Percentiles rank a stretch among this genome's conserved stretches.
These are phyloP conservation scores for Cheilosia urbana DNA, from an alignment of 2,888 invertebrate species.

Conservation along the genomic window DNA sequence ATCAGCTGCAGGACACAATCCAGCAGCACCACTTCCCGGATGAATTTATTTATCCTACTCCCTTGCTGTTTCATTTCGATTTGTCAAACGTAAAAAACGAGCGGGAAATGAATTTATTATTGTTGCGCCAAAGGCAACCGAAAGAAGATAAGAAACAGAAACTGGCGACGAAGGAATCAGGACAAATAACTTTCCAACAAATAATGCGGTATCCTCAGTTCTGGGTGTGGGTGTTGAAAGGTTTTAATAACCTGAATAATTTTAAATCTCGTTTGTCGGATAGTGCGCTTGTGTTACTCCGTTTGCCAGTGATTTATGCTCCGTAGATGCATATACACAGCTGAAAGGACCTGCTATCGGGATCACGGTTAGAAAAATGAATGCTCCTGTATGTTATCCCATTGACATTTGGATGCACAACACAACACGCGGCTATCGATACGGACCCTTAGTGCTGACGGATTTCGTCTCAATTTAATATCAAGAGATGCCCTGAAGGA, in stretches of 20 bases:
- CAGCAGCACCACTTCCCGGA: slow-evolving; percentile 40
- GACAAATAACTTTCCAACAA: slow-evolving; percentile 36
- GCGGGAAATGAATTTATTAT: slow-evolving; percentile 32
- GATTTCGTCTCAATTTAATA: too few relatives aligned
- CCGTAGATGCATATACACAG: too few relatives aligned
- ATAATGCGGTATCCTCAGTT: background rate
- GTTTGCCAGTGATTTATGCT: too few relatives aligned
- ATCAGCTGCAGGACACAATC: slow-evolving; percentile 39
- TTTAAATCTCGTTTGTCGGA: slow-evolving; percentile 14
- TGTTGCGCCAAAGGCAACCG: slow-evolving; percentile 26
- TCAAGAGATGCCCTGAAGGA: too few relatives aligned
- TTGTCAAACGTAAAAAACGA: slow-evolving; percentile 38
- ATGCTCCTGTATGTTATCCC: too few relatives aligned
- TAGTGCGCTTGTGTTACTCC: background rate
- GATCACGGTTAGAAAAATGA: too few relatives aligned
- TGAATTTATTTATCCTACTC: slow-evolving; percentile 60
- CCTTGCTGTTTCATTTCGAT: slow-evolving; percentile 42
- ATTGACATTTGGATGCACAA: too few relatives aligned
- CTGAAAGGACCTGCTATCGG: too few relatives aligned
- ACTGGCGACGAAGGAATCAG: slow-evolving; percentile 38
- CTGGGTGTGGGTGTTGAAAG: background rate
- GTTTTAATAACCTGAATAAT: slow-evolving; percentile 37
- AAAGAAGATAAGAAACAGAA: slow-evolving; percentile 6
- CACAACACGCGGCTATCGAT: too few relatives aligned
- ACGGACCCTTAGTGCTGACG: too few relatives aligned